A percentile compares a stretch with the other conserved stretches of the same genome.
Evolutionary conservation across 2,797 vertebrate species (phyloP).

Genomic region (Clarias laeviceps): DNA sequence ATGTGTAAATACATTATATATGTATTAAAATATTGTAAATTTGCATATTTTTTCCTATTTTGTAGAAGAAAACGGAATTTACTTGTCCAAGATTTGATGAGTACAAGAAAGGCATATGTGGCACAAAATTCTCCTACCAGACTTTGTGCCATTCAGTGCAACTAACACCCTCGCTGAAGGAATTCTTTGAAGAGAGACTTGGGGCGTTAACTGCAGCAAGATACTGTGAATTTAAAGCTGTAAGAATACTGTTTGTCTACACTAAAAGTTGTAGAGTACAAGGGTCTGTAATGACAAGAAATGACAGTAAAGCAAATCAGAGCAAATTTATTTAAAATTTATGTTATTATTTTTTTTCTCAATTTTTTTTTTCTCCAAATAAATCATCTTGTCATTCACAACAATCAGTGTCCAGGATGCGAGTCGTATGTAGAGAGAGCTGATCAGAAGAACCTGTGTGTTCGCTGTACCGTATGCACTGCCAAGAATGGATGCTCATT

Average conservation of each 20-base stretch:
- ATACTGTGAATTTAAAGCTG: conserved; percentile 67
- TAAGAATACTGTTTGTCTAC: conserved; percentile 52
- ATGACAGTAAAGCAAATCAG: background rate
- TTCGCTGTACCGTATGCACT: conserved; percentile 68
- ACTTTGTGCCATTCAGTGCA: conserved; percentile 67
- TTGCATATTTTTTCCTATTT: conserved; percentile 17
- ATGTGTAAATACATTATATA: background rate
- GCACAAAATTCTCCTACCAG: conserved; percentile 60
- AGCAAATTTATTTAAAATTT: background rate
- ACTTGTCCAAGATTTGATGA: conserved; percentile 62
- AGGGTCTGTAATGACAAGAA: background rate
- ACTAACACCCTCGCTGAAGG: conserved; percentile 63
- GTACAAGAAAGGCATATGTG: conserved; percentile 42
- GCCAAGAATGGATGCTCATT: background rate
- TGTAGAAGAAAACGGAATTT: conserved; percentile 57
- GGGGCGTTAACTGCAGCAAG: conserved; percentile 57
- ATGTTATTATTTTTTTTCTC: background rate
- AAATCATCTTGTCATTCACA: background rate
- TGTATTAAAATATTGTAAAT: background rate
- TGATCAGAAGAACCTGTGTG: conserved; percentile 63
- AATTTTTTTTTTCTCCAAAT: background rate
- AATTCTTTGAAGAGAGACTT: conserved; percentile 67
- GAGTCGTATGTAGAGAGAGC: conserved; percentile 64
- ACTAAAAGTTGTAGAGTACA: background rate
- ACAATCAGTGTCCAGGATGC: conserved; percentile 72